A percentile compares a stretch with the other conserved stretches of the same genome.
Conservation (phyloP, 2,113 vertebrate species). For the Spermophilus dauricus region DNA sequence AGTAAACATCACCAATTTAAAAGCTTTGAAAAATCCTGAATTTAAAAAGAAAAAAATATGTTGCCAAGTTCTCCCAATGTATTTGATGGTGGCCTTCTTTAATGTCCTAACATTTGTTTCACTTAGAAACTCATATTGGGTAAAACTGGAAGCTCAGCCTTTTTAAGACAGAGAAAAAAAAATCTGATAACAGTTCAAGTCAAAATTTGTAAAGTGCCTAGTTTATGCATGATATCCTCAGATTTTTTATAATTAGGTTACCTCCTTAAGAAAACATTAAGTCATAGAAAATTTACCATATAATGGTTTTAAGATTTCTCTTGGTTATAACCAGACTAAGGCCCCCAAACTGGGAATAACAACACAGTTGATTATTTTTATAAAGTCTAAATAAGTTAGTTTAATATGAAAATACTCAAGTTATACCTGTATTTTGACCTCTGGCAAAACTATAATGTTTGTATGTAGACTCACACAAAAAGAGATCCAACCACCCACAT, state of each 20-base stretch:
- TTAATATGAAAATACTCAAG: not conserved
- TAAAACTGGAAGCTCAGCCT: not conserved
- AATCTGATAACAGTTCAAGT: not conserved
- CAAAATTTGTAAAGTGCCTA: not conserved
- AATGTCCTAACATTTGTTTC: not conserved
- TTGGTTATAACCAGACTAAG: not conserved
- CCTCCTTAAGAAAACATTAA: not conserved
- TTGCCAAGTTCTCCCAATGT: not conserved
- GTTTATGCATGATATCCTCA: not conserved
- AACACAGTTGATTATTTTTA: not conserved
- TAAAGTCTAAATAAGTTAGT: not conserved
- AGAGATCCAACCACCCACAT: not conserved
- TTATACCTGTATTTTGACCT: not conserved
- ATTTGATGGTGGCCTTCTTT: not conserved
- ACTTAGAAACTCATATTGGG: not conserved
- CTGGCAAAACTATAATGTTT: not conserved
- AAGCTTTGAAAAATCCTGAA: not conserved
- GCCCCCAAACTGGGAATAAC: not conserved
- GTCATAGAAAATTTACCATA: not conserved
- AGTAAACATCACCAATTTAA: not conserved
- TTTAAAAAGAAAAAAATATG: not conserved
- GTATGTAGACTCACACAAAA: not conserved
- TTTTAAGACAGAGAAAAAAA: too few species aligned
- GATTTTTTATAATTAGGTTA: not conserved
- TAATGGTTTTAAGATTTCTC: not conserved